Percentiles rank a stretch among this genome's conserved stretches.
Evolutionary conservation across 2,888 invertebrate species (phyloP).

Genomic region (Corythucha ciliata): DNA sequence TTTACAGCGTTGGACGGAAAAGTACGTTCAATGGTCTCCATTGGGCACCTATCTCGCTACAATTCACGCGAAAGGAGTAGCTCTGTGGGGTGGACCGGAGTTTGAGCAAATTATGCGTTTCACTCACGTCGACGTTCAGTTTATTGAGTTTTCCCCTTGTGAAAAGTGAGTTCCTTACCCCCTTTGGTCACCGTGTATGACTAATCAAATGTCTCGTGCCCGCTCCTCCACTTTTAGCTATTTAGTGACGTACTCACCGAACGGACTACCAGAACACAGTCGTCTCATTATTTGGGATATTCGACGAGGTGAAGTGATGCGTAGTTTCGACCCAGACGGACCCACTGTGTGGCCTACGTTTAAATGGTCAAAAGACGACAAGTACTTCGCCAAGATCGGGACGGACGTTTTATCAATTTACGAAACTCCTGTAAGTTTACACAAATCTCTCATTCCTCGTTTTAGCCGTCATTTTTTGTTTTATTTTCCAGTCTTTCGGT

Average conservation of each 20-base stretch:
- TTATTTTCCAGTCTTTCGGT: constrained; percentile 63
- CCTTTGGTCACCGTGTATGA: neutral
- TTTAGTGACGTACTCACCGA: constrained; percentile 88
- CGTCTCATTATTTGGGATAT: constrained; percentile 96
- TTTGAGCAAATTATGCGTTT: constrained; percentile 89
- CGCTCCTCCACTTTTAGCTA: constrained; percentile 52
- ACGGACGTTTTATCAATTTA: constrained; percentile 82
- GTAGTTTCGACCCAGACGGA: constrained; percentile 77
- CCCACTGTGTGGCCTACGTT: constrained; percentile 84
- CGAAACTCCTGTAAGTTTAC: constrained; percentile 69
- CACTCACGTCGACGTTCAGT: constrained; percentile 79
- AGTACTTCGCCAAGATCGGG: constrained; percentile 83
- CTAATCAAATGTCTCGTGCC: constrained; percentile 4
- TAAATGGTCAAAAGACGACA: constrained; percentile 95
- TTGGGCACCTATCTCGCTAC: constrained; percentile 93
- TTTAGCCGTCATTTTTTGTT: neutral
- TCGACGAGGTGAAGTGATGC: constrained; percentile 83
- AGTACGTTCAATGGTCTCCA: constrained; percentile 95
- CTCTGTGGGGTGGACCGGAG: constrained; percentile 92
- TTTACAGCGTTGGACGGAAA: constrained; percentile 84
- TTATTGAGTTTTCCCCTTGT: constrained; percentile 95
- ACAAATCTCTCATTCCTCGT: neutral
- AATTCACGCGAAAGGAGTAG: constrained; percentile 91
- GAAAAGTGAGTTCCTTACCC: constrained; percentile 56
- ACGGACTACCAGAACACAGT: constrained; percentile 55